Evolutionary conservation across 2,888 invertebrate species (phyloP).

Genomic region (Diplolepis rosae): DNA sequence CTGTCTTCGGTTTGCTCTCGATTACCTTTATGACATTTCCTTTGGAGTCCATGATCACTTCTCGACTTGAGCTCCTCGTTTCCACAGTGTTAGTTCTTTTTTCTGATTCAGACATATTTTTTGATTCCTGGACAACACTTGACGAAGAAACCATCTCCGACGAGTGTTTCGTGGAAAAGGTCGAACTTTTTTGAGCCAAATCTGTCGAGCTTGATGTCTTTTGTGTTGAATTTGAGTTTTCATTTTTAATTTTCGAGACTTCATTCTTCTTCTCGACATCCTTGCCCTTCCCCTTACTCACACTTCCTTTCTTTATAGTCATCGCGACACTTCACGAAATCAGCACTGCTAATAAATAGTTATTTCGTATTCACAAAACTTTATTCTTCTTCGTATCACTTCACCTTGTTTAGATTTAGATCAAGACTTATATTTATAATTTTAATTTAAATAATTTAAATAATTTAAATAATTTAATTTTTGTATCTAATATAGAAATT

Average conservation of each 20-base stretch:
- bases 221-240: not conserved
- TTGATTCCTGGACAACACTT: conserved; percentile 63
- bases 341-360: conserved; percentile 13
- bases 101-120: conserved; percentile 56
- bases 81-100: conserved; percentile 61
- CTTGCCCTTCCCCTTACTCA: conserved; percentile 37
- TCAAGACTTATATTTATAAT: not conserved
- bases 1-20: conserved; percentile 54
- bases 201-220: not conserved
- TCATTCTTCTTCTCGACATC: conserved; percentile 6
- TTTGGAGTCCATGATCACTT: conserved; percentile 65
- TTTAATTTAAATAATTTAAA: not conserved
- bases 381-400: not conserved
- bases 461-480: not conserved
- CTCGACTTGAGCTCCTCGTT: conserved; percentile 61
- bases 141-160: conserved; percentile 57
- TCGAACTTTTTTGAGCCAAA: conserved; percentile 10
- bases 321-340: conserved; percentile 28
- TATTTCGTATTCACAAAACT: not conserved
- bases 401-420: not conserved
- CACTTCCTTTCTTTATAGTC: conserved; percentile 47
- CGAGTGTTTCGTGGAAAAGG: conserved; percentile 28
- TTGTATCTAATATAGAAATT: not conserved
- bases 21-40: conserved; percentile 64
- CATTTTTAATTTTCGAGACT: not conserved